Base-by-base conservation (phyloP, 2,113 vertebrate genomes). In the Burhinus bistriatus region DNA sequence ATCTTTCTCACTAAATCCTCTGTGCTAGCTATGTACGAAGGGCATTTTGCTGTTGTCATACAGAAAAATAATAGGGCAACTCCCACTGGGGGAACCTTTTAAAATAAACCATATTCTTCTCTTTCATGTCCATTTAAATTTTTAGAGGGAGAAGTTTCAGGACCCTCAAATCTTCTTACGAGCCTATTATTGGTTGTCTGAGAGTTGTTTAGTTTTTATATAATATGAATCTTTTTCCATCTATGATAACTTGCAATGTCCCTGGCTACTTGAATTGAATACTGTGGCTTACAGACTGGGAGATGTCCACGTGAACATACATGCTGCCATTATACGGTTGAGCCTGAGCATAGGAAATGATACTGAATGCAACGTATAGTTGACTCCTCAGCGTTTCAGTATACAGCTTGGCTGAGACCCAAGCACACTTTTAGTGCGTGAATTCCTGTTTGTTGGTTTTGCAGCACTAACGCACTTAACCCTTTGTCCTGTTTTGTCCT, bases 261-360 rank as follows among this genome's bases (percentile, higher is more conserved):
- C 25, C 11, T 38, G 51, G 15, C 44, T 59, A 2, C 69, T 82
- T 26, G 45, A 55, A 13, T 21, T n/a, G 40, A 30, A 23, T 49
- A 1, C 7, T 55, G 21, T 55, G 68, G 13, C 19, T 38, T 51
- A 6, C 25, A 23, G 4, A 29, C 38, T 59, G 61, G 26, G 71
- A 45, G 89, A 4, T 44, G 65, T 17, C 59, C 45, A 3, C 0
- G 0, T 62, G 87, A 59, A 15, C 69, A 12, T 5, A 0, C 19
- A 8, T 1, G 0, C 2, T 89, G 13, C 52, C 57, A 59, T 92
- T 38, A 4, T 72, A 5, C 4, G 23, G 69, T 71, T 61, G 82
- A 92, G 82, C 82, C 66, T 83, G 85, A 83, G 79, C 4, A 0
- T 2, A 40, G 66, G 83, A 15, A 34, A 47, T 32, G 69, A 15